Evolutionary conservation across 1,140 invertebrate genomes (phyloP).

Genomic region (Habropoda laboriosa): DNA sequence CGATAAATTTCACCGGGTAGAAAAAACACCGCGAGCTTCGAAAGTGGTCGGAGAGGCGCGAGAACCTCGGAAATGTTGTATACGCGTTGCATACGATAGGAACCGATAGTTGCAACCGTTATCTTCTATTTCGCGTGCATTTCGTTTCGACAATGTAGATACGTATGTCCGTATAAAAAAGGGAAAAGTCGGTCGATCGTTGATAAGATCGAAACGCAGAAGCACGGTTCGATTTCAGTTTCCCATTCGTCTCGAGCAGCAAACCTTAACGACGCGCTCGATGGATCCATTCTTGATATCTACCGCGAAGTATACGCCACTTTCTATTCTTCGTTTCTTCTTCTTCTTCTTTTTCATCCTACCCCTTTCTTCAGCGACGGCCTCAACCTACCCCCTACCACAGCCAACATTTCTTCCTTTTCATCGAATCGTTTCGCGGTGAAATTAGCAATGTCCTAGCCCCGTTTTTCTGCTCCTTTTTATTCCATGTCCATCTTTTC

Average conservation of each 20-base stretch:
- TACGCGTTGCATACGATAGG: not conserved
- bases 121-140: too few species aligned
- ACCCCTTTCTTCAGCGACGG: too few species aligned
- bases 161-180: too few species aligned
- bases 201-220: not conserved
- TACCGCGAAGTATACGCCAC: not conserved
- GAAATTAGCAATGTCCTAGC: constrained; percentile 59
- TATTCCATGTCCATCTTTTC: constrained; percentile 60
- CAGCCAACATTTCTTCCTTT: not conserved
- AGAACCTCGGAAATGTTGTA: not conserved
- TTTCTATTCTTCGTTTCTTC: not conserved
- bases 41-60: not conserved
- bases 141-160: too few species aligned
- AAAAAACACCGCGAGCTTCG: constrained; percentile 7
- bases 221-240: not conserved
- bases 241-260: not conserved
- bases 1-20: constrained; percentile 10
- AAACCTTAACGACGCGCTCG: not conserved
- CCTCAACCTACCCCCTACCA: not conserved
- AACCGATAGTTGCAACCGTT: too few species aligned
- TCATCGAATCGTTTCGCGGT: constrained; percentile 46
- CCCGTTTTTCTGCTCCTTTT: constrained; percentile 44
- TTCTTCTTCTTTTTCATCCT: not conserved
- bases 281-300: not conserved
- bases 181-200: not conserved